Percentiles rank a stretch among this genome's conserved stretches.
These are phyloP conservation scores for Trichoplusia ni DNA, from an alignment of 1,140 invertebrate genomes.

Conservation along the genomic window DNA sequence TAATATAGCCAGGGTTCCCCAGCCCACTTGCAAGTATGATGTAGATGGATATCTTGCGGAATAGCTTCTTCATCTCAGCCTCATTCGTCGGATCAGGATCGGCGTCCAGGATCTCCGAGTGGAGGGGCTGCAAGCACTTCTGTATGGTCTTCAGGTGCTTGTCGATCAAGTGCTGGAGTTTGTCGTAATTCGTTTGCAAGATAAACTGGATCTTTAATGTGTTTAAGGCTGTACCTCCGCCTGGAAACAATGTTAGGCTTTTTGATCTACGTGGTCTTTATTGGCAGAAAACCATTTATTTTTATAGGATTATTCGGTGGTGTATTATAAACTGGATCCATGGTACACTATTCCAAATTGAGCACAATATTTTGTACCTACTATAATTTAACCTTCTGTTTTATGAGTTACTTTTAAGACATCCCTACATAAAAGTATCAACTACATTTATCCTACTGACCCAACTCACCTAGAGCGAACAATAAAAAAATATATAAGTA, in stretches of 20 bases:
- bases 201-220: constrained; percentile 87
- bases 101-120: constrained; percentile 82
- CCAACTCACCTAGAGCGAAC: too few relatives aligned
- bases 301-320: too few relatives aligned
- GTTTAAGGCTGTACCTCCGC: constrained; percentile 60
- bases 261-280: neutral
- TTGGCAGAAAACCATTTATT: too few relatives aligned
- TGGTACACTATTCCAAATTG: too few relatives aligned
- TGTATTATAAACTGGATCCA: too few relatives aligned
- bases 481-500: too few relatives aligned
- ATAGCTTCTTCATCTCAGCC: constrained; percentile 79
- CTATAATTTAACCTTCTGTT: too few relatives aligned
- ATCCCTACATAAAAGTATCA: too few relatives aligned
- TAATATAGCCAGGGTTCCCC: constrained; percentile 82
- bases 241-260: constrained; percentile 36
- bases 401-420: too few relatives aligned
- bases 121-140: constrained; percentile 76
- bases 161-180: constrained; percentile 79
- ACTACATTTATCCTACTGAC: too few relatives aligned
- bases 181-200: constrained; percentile 86
- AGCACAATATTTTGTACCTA: too few relatives aligned
- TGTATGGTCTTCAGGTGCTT: constrained; percentile 79
- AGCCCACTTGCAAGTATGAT: constrained; percentile 84
- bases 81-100: constrained; percentile 71
- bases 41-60: constrained; percentile 85